Evolutionary conservation across 2,113 vertebrate species (phyloP).

Genomic region (Pogonocichla stellata): DNA sequence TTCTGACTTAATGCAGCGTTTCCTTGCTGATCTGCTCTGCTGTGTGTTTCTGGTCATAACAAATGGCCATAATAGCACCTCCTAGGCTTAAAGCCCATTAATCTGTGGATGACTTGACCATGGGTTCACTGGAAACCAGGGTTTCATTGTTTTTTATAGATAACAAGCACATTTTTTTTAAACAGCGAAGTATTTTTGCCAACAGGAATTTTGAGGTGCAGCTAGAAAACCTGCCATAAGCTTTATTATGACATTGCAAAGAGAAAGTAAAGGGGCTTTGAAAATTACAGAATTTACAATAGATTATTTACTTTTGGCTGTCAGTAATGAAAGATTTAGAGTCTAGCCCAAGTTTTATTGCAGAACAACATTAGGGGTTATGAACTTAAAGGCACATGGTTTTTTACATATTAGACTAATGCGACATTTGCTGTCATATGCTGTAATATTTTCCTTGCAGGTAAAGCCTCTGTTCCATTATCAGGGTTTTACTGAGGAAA

Average conservation of each 20-base stretch:
- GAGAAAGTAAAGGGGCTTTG: neutral
- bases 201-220: neutral
- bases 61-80: neutral
- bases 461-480: neutral
- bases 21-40: neutral
- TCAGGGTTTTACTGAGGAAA: neutral
- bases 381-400: neutral
- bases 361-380: neutral
- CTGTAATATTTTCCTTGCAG: neutral
- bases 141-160: neutral
- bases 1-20: neutral
- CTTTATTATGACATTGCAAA: neutral
- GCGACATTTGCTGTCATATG: neutral
- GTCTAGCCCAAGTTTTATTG: neutral
- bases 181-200: neutral
- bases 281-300: neutral
- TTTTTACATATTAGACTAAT: neutral
- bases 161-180: neutral
- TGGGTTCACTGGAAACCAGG: neutral
- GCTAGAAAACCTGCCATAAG: neutral
- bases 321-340: neutral
- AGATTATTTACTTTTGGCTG: constrained; percentile 9
- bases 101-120: neutral
- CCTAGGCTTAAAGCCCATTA: neutral
- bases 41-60: neutral